A percentile compares a stretch with the other conserved stretches of the same genome.
phyloP scores from a whole-genome alignment of 2,797 vertebrate genomes.

The Tolypeutes matacus region DNA sequence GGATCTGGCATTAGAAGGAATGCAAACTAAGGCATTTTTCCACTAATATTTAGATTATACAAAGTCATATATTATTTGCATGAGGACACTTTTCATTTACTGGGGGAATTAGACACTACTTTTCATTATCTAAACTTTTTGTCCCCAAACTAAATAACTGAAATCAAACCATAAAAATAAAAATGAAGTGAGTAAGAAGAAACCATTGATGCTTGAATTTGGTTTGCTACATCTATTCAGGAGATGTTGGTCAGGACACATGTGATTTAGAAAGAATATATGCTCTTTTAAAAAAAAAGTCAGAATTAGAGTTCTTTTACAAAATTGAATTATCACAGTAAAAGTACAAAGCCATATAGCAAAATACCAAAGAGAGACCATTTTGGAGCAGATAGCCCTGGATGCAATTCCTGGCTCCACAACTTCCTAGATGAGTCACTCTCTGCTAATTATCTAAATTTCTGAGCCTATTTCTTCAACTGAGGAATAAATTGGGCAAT shows the following conservation, averaged over 20 bases:
- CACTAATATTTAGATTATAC: background rate
- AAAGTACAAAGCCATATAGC: background rate
- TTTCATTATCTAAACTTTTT: slow-evolving; percentile 17
- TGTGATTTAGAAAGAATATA: background rate
- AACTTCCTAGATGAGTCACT: background rate
- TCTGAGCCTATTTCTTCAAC: background rate
- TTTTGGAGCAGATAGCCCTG: background rate
- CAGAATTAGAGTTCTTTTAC: background rate
- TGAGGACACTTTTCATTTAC: background rate
- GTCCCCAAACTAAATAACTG: background rate
- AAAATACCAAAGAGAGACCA: background rate
- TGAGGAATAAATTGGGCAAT: background rate
- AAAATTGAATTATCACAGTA: background rate
- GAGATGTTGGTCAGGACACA: background rate
- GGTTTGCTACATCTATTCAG: background rate
- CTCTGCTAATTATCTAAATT: background rate
- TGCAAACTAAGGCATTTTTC: background rate
- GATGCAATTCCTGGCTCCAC: background rate
- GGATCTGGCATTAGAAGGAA: background rate
- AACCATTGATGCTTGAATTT: background rate
- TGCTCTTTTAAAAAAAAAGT: background rate
- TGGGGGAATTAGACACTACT: background rate
- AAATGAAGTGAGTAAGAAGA: background rate
- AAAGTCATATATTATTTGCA: background rate
- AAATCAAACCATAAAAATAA: background rate